Conservation (phyloP, 2,888 invertebrate species). For the Nomada goodeniana region DNA sequence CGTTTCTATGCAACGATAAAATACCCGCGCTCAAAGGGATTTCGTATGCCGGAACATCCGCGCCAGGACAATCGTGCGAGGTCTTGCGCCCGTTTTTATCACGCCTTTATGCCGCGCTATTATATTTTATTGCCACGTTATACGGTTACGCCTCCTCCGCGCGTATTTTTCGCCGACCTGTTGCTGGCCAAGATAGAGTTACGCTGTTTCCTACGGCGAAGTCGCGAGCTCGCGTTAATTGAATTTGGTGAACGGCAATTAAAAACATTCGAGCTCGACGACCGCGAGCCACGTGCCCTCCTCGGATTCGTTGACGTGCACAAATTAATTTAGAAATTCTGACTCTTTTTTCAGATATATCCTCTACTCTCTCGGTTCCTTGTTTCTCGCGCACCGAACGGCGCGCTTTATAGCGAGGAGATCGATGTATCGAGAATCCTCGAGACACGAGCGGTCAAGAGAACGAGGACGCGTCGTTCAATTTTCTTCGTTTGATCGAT, state of each 20-base stretch:
- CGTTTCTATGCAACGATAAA: background rate
- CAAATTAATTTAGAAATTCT: constrained; percentile 11
- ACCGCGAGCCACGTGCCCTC: background rate
- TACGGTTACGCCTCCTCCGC: constrained; percentile 27
- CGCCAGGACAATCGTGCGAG: constrained; percentile 5
- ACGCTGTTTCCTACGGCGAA: background rate
- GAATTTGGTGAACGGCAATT: constrained; percentile 24
- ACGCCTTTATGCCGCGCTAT: constrained; percentile 2
- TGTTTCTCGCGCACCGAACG: background rate
- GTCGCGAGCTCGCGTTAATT: constrained; percentile 36
- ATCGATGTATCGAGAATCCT: background rate
- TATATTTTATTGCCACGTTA: constrained; percentile 38
- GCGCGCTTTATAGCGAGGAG: too few species aligned
- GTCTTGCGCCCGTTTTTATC: constrained; percentile 20
- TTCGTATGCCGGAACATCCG: constrained; percentile 1
- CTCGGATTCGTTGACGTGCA: constrained; percentile 20
- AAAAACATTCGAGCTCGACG: constrained; percentile 22
- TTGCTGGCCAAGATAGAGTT: constrained; percentile 43
- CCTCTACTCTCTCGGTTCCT: background rate
- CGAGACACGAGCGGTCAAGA: background rate
- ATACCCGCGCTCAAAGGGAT: constrained; percentile 16
- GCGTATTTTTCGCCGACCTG: constrained; percentile 51
- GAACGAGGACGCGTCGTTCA: background rate
- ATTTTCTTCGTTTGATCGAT: constrained; percentile 35
- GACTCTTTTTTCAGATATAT: background rate